Evolutionary conservation across 2,888 invertebrate species (phyloP).

Genomic region (Acleris cristana): DNA sequence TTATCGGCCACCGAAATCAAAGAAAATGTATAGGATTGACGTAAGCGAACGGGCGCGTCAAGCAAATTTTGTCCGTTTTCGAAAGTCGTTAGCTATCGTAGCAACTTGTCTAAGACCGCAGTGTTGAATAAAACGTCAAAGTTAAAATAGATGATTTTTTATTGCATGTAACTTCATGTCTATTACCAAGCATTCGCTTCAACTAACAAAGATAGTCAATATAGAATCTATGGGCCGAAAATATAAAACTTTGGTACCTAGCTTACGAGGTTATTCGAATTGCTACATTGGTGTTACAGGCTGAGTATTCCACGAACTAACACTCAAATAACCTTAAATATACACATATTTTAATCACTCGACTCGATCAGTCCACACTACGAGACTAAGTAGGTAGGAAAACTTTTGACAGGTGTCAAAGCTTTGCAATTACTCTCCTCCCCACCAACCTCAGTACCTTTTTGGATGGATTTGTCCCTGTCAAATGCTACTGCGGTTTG

Average conservation of each 20-base stretch:
- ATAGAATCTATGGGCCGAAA: constrained; percentile 69
- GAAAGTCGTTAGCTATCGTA: too few species aligned
- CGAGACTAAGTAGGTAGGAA: not conserved
- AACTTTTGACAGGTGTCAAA: too few species aligned
- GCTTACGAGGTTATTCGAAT: constrained; percentile 63
- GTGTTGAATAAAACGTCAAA: constrained; percentile 42
- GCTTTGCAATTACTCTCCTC: not conserved
- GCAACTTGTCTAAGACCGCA: too few species aligned
- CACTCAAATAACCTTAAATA: constrained; percentile 34
- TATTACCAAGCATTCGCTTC: constrained; percentile 75
- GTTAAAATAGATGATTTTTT: constrained; percentile 69
- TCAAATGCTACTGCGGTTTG: not conserved
- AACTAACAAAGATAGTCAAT: constrained; percentile 64
- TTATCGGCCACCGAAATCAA: too few species aligned
- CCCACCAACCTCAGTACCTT: constrained; percentile 6
- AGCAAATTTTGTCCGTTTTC: too few species aligned
- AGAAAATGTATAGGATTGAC: too few species aligned
- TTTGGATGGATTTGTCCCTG: not conserved
- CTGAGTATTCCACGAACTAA: constrained; percentile 35
- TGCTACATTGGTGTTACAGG: constrained; percentile 41
- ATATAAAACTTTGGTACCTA: constrained; percentile 82
- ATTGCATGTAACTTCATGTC: constrained; percentile 74
- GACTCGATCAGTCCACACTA: constrained; percentile 19
- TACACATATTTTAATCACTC: constrained; percentile 22
- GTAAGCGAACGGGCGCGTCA: too few species aligned